Base-by-base conservation (phyloP, 2,113 vertebrate genomes). In the Australoheros scitulus region DNA sequence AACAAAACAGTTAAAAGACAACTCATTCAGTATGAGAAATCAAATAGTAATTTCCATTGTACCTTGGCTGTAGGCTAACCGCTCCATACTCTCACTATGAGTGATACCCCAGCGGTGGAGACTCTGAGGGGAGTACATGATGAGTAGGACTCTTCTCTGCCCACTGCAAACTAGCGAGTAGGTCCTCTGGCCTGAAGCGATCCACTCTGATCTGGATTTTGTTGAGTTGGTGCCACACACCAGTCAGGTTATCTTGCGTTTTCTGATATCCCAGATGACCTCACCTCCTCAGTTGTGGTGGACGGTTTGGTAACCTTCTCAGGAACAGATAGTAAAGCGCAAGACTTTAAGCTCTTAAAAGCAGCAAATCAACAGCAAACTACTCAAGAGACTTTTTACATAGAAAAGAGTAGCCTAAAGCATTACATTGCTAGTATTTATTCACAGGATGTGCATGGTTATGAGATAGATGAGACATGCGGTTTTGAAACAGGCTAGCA, bases 51-150 rank as follows among this genome's bases (percentile, higher is more conserved):
- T 52, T 77, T 47, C 18, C 11, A 11, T 57, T 82, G 58, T 94
- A 96, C 96, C 95, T 93, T 96, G 95, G 81, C 89, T 94, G 92
- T 95, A 96, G 61, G 96, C 95, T 58, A 96, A 87, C 14, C 94
- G 93, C 90, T 96, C 96, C 95, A 96, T 94, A 74, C 96, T 96
- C 83, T 96, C 95, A 20, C 94, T 96, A 68, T 95, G 96, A 79
- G 94, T 95, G 91, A 96, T 96, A 79, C 95, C 95, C 95, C 96
- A 96, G 47, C 95, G 93, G 86, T 95, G 95, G 18, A 96, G 94
- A 88, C 95, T 96, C 91, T 96, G 95, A 61, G 95, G 95, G n/a
- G 96, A 96, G 85, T 96, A 96, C 96, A 96, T 96, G 85, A 22
- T 84, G 38, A 70, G 34, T 3, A 14, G 68, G 60, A 20, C 52